Base-by-base conservation (phyloP, 2,888 invertebrate species). In the Heliothis peltigera region DNA sequence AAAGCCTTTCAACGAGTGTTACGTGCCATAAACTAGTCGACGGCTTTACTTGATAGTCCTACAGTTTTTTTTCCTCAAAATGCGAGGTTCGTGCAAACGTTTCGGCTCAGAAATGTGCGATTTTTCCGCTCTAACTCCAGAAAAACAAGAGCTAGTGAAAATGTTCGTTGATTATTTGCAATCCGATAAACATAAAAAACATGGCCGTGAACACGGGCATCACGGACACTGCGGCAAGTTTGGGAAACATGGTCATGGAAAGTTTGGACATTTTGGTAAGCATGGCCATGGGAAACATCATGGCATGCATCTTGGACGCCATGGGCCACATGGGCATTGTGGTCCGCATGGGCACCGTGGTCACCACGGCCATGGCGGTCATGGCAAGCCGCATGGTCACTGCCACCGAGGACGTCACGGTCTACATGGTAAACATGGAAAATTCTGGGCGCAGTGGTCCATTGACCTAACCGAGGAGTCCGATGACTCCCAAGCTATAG, bases 161-260 rank as follows among this genome's bases (percentile, higher is more conserved):
- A 77, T 77, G 68, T 84, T 85, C 44, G 71, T 80, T 1, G 70
- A 80, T 4, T 86, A 82, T 54, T 57, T 87, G 8, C 75, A 82
- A 65, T 61, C 70, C 2, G 64, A 81, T 5, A 72, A 76, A 21
- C 21, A n/a, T 18, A 57, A 56, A 4, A 74, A 79, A 12, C 56
- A 64, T 19, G 61, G 56, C 17, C 47, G 61, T 19, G 53, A 59
- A 12, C 58, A 64, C 5, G 46, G 39, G 15, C 39, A 39, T n/a
- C 32, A 32, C 10, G 39, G 39, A 4, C 39, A 39, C n/a, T 39
- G 46, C 19, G 62, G 19, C 8, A 39, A 39, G 61, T 42, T 15
- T 7, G 28, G 28, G 0, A 28, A 4, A 19, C 47, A 54, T 17
- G 63, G 70, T 0, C 70, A 57, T 17, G 69, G 73, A 44, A 58